Base-by-base conservation (phyloP, 2,888 invertebrate genomes). In the Cheilosia grossa region DNA sequence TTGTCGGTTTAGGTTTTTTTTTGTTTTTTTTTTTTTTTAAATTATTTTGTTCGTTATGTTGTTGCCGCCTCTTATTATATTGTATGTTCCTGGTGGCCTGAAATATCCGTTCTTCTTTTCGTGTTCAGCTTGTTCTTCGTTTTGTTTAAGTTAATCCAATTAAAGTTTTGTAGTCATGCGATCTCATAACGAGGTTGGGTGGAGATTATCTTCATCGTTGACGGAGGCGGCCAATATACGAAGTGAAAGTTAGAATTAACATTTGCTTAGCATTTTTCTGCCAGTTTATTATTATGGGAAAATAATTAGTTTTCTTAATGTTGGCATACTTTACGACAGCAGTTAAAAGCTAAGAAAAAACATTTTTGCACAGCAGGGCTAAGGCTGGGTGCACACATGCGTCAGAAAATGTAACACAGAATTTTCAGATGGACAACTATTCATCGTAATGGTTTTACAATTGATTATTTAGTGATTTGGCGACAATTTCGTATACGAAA, bases 111-210 rank as follows among this genome's bases (percentile, higher is more conserved):
- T 83, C 58, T 74, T 70, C 73, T 79, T 83, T 69, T 40, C 30
- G 47, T 80, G 24, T 54, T 51, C 13, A 64, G 58, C n/a, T 64
- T 59, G 51, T 79, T 79, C 40, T 42, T 79, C 56, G 33, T 83
- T 75, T 80, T 83, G 79, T 83, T 79, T 79, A 80, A 83, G 83
- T 83, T 83, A 80, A 83, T 83, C 83, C 83, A 83, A 83, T 83
- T 80, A 80, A 83, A 83, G 83, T 83, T 83, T 75, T 80, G 59
- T 66, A 79, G 73, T 74, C 82, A 83, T 83, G 82, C 82, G 78
- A 82, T 82, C 37, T 63, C 51, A 78, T 73, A 78, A 78, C 78
- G 73, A 72, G 72, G 42, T 51, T 54, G 61, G 42, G 24, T 33
- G 24, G 40, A n/a, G 33, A 27, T 17, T n/a, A 42, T 42, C 30